Conservation (phyloP, 2,113 vertebrate genomes). For the Fulmarus glacialis region DNA sequence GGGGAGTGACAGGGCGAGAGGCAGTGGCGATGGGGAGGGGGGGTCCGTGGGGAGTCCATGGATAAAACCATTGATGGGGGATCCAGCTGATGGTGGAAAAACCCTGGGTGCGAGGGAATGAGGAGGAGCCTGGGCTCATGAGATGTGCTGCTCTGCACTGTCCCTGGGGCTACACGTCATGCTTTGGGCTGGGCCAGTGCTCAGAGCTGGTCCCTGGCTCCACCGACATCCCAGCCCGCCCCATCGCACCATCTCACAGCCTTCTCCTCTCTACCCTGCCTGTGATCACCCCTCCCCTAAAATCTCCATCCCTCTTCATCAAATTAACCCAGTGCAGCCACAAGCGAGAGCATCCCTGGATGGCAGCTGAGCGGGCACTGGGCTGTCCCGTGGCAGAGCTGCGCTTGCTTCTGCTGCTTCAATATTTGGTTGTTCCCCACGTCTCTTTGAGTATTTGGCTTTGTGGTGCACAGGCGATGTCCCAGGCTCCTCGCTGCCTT, state of each 20-base stretch:
- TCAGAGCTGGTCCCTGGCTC: neutral
- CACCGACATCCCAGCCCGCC: rapidly evolving
- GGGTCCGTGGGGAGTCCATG: too few relatives aligned
- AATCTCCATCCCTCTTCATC: neutral
- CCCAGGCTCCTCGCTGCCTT: neutral
- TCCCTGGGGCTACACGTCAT: neutral
- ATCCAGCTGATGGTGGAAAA: neutral
- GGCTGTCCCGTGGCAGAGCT: neutral
- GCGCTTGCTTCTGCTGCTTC: neutral
- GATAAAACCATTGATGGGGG: neutral
- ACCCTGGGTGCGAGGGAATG: rapidly evolving
- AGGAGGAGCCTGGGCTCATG: neutral
- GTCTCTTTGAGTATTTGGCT: neutral
- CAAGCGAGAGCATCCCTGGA: neutral
- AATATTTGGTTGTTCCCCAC: neutral
- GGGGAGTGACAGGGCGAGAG: rapidly evolving
- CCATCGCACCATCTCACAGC: neutral
- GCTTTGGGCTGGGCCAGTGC: neutral
- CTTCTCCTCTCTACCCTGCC: neutral
- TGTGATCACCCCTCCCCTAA: neutral
- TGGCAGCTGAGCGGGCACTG: neutral
- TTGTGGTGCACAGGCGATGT: neutral
- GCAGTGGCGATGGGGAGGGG: too few relatives aligned
- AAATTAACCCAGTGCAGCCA: neutral
- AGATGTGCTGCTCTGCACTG: neutral